A percentile compares a stretch with the other conserved stretches of the same genome.
Conservation (phyloP, 2,888 invertebrate genomes). For the Tetrapedia diversipes region DNA sequence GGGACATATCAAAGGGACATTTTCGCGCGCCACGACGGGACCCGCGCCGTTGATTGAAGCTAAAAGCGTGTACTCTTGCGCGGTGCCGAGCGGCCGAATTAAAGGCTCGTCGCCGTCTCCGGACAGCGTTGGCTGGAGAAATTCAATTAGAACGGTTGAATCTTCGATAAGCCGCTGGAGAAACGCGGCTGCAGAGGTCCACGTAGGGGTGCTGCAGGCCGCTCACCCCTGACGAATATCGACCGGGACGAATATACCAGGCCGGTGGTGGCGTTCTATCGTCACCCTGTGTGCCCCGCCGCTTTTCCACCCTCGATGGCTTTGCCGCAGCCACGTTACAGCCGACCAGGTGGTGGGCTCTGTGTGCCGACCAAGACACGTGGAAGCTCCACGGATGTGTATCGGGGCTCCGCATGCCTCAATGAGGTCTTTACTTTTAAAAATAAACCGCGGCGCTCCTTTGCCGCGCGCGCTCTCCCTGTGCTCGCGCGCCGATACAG, state of each 20-base stretch:
- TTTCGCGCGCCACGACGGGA: constrained; percentile 6
- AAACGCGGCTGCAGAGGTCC: constrained; percentile 43
- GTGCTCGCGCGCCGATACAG: constrained; percentile 14
- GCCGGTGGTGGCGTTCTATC: constrained; percentile 2
- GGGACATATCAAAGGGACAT: constrained; percentile 20
- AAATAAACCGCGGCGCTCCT: constrained; percentile 41
- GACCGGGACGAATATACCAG: constrained; percentile 64
- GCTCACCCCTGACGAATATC: constrained; percentile 77
- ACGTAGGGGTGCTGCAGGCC: constrained; percentile 68
- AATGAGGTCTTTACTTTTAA: constrained; percentile 44
- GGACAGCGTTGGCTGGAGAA: constrained; percentile 36
- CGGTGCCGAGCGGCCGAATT: constrained; percentile 34
- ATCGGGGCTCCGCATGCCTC: constrained; percentile 40
- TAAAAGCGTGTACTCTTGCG: constrained; percentile 25
- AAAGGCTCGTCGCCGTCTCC: constrained; percentile 9
- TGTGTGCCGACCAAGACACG: constrained; percentile 52
- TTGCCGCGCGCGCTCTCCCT: constrained; percentile 15
- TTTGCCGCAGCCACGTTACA: constrained; percentile 38
- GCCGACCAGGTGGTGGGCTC: constrained; percentile 29
- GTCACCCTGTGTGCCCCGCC: constrained; percentile 20
- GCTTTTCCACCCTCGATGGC: constrained; percentile 41
- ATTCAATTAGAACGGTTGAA: constrained; percentile 62
- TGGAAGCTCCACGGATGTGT: constrained; percentile 44
- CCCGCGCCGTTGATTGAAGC: constrained; percentile 24
- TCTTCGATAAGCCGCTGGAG: constrained; percentile 39